phyloP scores from a whole-genome alignment of 1,140 invertebrate genomes.

The Aphidius gifuensis region DNA sequence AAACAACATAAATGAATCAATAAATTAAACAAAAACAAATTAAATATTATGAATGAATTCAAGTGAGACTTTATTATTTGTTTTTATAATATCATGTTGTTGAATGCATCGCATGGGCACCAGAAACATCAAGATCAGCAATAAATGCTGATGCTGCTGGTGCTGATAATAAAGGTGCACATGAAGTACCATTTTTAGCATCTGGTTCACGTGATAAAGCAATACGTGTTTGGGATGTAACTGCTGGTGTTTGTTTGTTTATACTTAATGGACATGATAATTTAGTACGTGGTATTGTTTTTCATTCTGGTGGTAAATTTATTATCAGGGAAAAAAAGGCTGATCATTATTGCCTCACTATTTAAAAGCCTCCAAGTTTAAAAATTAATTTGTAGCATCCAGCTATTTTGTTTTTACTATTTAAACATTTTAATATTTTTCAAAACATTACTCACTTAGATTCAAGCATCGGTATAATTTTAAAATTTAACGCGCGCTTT shows the following conservation, averaged over 20 bases:
- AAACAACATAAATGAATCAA: no score
- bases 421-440: no score
- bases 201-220: slow-evolving; percentile 96
- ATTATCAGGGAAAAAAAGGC: slow-evolving; percentile 65
- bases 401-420: no score
- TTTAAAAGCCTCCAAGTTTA: no score
- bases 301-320: slow-evolving; percentile 97
- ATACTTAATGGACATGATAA: slow-evolving; percentile 95
- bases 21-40: no score
- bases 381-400: no score
- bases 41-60: no score
- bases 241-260: slow-evolving; percentile 87
- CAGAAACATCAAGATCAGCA: slow-evolving; percentile 73
- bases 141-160: slow-evolving; percentile 91
- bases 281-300: slow-evolving; percentile 93
- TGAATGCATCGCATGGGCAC: slow-evolving; percentile 97
- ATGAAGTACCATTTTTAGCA: slow-evolving; percentile 89
- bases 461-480: no score
- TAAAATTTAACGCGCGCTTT: no score
- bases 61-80: no score
- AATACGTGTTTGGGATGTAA: slow-evolving; percentile 95
- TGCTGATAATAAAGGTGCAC: slow-evolving; percentile 80
- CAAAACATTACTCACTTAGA: no score
- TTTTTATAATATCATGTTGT: slow-evolving; percentile 78
- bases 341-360: no score